Conservation (phyloP, 2,888 invertebrate species). For the Cerastis rubricosa region DNA sequence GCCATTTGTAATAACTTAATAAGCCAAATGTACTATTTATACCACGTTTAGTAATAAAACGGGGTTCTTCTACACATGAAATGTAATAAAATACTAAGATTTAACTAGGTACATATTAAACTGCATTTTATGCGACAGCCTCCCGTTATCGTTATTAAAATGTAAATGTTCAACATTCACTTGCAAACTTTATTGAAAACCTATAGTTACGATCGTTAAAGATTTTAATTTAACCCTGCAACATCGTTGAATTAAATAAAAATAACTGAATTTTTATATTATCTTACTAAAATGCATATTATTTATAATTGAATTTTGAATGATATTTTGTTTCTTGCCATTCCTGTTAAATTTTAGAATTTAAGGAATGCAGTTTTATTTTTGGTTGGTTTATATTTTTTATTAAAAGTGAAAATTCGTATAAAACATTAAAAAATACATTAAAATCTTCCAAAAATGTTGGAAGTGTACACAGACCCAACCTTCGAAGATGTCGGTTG, state of each 20-base stretch:
- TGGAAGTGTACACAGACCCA: conserved; percentile 85
- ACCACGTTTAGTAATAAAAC: background rate
- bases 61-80: background rate
- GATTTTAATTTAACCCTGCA: conserved; percentile 3
- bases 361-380: background rate
- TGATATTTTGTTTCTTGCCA: background rate
- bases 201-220: conserved; percentile 5
- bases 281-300: background rate
- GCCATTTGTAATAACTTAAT: conserved; percentile 21
- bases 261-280: background rate
- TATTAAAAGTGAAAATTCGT: background rate
- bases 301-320: background rate
- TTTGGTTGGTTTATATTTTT: background rate
- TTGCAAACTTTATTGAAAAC: conserved; percentile 5
- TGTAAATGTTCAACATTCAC: background rate
- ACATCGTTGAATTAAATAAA: no score
- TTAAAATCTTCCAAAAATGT: conserved; percentile 68
- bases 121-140: background rate
- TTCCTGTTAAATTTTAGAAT: background rate
- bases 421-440: background rate
- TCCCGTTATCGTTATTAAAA: background rate
- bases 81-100: conserved; percentile 11
- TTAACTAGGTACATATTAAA: conserved; percentile 8
- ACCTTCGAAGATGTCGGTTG: conserved; percentile 62
- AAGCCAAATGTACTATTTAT: background rate